phyloP scores from a whole-genome alignment of 2,888 invertebrate genomes.

The Anarsia innoxiella region DNA sequence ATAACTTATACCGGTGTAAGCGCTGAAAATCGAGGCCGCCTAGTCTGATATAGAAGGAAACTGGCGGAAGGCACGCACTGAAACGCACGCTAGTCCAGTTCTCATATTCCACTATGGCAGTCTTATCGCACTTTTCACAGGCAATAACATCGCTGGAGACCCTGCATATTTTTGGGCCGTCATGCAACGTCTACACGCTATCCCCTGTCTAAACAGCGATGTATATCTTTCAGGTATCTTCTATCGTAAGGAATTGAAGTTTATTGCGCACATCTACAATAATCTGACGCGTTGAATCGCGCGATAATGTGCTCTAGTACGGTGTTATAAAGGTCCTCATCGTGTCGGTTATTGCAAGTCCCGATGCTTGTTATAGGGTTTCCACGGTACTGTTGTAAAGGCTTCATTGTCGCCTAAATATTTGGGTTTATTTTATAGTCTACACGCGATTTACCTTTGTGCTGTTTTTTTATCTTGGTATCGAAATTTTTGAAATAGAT shows the following conservation, averaged over 20 bases:
- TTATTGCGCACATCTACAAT: slow-evolving; percentile 33
- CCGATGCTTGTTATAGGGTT: slow-evolving; percentile 43
- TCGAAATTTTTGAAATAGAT: too few species aligned
- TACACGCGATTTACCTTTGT: slow-evolving; percentile 24
- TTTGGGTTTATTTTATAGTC: slow-evolving; percentile 30
- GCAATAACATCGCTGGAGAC: slow-evolving; percentile 19
- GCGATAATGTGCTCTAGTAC: slow-evolving; percentile 31
- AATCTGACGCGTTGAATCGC: slow-evolving; percentile 27
- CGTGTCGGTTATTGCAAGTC: slow-evolving; percentile 20
- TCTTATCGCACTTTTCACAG: slow-evolving; percentile 16
- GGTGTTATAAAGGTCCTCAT: slow-evolving; percentile 32
- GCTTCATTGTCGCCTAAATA: slow-evolving; percentile 48
- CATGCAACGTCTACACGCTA: slow-evolving; percentile 15
- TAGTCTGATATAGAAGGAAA: slow-evolving; percentile 58
- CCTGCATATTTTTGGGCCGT: slow-evolving; percentile 22
- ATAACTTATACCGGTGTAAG: slow-evolving; percentile 63
- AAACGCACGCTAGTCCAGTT: slow-evolving; percentile 61
- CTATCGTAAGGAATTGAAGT: slow-evolving; percentile 15
- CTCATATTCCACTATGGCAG: slow-evolving; percentile 23
- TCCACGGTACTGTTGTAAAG: slow-evolving; percentile 43
- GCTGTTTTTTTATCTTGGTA: slow-evolving; percentile 9
- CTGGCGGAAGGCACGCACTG: slow-evolving; percentile 63
- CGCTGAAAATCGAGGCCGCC: slow-evolving; percentile 65
- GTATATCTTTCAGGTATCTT: slow-evolving; percentile 16
- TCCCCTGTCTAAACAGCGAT: slow-evolving; percentile 20